phyloP scores from a whole-genome alignment of 2,888 invertebrate species.

The Halictus ligatus region DNA sequence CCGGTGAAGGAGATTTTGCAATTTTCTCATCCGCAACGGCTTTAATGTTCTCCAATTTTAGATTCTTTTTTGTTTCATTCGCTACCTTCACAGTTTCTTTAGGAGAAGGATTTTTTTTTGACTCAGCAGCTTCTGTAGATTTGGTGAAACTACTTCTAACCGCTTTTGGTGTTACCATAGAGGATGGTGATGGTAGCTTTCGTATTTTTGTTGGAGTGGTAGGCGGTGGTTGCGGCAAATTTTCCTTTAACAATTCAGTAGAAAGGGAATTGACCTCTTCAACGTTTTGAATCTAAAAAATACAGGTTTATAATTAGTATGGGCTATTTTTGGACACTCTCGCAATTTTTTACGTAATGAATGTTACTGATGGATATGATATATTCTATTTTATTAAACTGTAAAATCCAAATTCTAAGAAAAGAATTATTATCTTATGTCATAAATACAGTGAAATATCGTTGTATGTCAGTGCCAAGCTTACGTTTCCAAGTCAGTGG shows the following conservation, averaged over 20 bases:
- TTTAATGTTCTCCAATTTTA: constrained; percentile 28
- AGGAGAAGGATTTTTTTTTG: constrained; percentile 21
- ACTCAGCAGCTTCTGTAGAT: constrained; percentile 65
- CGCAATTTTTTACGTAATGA: neutral
- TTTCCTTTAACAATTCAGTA: constrained; percentile 40
- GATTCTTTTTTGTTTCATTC: constrained; percentile 6
- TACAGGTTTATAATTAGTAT: neutral
- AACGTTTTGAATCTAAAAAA: constrained; percentile 48
- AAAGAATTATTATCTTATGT: neutral
- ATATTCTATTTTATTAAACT: neutral
- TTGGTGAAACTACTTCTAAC: constrained; percentile 74
- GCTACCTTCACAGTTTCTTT: constrained; percentile 14
- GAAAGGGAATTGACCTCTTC: constrained; percentile 28
- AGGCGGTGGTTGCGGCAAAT: constrained; percentile 78
- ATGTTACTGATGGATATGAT: neutral
- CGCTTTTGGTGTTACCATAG: constrained; percentile 77
- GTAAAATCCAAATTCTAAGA: neutral
- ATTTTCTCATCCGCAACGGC: constrained; percentile 33
- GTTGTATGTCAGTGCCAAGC: no score
- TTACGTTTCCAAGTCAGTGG: no score
- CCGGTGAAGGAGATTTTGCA: constrained; percentile 41
- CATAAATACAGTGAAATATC: neutral
- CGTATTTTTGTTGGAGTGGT: constrained; percentile 77
- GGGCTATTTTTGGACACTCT: neutral
- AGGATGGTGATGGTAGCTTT: constrained; percentile 66